Conservation (phyloP, 2,888 invertebrate species). For the Brachypterus glaber region DNA sequence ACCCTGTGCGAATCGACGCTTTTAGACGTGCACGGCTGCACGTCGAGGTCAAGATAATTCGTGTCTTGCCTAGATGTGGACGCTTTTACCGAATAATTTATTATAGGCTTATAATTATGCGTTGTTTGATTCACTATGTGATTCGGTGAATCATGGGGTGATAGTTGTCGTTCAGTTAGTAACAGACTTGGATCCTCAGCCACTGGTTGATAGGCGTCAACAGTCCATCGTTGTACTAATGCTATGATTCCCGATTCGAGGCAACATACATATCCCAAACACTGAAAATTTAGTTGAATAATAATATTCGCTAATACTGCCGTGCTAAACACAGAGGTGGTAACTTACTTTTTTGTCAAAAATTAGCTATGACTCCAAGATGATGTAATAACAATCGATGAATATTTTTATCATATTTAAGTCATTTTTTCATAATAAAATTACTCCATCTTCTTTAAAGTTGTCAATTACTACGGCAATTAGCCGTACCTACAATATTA, state of each 20-base stretch:
- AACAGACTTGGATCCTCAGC: conserved; percentile 53
- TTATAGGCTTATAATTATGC: conserved; percentile 40
- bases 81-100: conserved; percentile 35
- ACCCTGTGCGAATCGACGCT: conserved; percentile 36
- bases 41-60: conserved; percentile 40
- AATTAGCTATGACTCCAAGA: no score
- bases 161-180: conserved; percentile 40
- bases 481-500: no score
- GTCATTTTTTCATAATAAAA: no score
- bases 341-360: no score
- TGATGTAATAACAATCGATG: no score
- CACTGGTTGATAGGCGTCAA: conserved; percentile 50
- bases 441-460: no score
- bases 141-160: conserved; percentile 33
- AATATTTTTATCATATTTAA: no score
- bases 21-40: conserved; percentile 43
- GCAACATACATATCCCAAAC: conserved; percentile 53
- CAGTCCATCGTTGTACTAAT: conserved; percentile 49
- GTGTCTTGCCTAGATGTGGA: conserved; percentile 46
- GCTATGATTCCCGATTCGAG: conserved; percentile 50
- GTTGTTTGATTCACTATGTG: conserved; percentile 37
- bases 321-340: no score
- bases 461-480: no score
- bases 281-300: conserved; percentile 39
- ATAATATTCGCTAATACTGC: no score